Percentiles rank a stretch among this genome's conserved stretches.
These are phyloP conservation scores for Lysiphlebus fabarum DNA, from an alignment of 1,140 invertebrate species.

Conservation along the genomic window DNA sequence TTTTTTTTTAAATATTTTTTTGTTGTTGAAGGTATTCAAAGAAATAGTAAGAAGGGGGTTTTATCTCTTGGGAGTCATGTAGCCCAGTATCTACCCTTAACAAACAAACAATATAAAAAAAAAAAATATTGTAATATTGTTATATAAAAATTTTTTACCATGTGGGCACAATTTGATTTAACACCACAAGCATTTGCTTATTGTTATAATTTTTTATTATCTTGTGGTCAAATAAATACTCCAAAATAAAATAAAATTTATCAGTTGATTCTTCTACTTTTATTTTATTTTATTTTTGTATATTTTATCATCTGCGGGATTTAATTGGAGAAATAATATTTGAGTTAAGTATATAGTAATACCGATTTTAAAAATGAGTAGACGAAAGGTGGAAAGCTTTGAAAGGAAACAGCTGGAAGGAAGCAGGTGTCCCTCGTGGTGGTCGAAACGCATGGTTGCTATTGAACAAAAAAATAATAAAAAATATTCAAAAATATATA, in stretches of 20 bases:
- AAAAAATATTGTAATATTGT: too few relatives aligned
- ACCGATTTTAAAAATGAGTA: neutral
- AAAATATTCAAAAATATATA: too few relatives aligned
- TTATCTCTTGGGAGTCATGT: too few relatives aligned
- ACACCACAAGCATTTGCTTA: too few relatives aligned
- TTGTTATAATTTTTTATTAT: too few relatives aligned
- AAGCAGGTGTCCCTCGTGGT: conserved; percentile 37
- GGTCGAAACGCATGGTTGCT: neutral
- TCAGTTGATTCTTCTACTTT: neutral
- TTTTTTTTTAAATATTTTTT: conserved; percentile 12
- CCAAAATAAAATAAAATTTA: too few relatives aligned
- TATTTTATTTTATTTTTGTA: neutral
- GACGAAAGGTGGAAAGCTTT: neutral
- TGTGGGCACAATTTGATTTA: too few relatives aligned
- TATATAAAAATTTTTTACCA: too few relatives aligned
- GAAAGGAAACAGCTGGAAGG: conserved; percentile 42
- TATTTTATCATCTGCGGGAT: neutral
- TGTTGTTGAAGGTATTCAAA: neutral
- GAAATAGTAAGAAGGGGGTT: neutral
- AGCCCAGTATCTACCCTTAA: too few relatives aligned
- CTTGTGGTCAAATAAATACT: too few relatives aligned
- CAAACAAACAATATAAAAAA: too few relatives aligned
- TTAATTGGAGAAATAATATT: neutral
- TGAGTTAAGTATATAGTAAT: neutral
- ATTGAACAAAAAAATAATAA: too few relatives aligned